These are phyloP conservation scores for Coreoperca whiteheadi DNA, from an alignment of 2,113 vertebrate species.

Conservation along the genomic window DNA sequence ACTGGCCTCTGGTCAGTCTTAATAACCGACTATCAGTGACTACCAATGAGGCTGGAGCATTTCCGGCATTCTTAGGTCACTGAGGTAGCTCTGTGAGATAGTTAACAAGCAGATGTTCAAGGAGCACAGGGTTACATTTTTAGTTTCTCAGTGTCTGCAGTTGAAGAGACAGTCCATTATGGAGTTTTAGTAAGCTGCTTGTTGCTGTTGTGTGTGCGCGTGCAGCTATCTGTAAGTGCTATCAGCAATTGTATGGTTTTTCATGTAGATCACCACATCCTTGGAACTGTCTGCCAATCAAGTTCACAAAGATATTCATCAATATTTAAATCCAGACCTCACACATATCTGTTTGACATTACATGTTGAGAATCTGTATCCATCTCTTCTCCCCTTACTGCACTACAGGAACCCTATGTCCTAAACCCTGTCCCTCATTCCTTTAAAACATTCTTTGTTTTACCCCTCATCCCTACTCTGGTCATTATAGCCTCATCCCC, in stretches of 20 bases:
- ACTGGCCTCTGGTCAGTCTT: too few species aligned
- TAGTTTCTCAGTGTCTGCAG: too few species aligned
- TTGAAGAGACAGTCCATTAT: too few species aligned
- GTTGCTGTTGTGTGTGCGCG: too few species aligned
- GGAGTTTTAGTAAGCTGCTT: too few species aligned
- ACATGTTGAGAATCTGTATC: not conserved
- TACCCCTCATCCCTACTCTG: not conserved
- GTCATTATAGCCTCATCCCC: not conserved
- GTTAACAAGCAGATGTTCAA: too few species aligned
- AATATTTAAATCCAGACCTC: not conserved
- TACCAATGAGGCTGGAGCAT: too few species aligned
- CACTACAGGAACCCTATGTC: not conserved
- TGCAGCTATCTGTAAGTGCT: too few species aligned
- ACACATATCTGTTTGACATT: constrained; percentile 4
- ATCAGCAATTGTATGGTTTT: not conserved
- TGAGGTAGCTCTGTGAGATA: too few species aligned
- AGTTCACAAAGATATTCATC: not conserved
- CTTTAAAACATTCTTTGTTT: not conserved
- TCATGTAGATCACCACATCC: not conserved
- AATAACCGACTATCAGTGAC: too few species aligned
- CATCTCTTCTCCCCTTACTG: not conserved
- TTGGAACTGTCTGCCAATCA: not conserved
- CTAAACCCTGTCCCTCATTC: not conserved
- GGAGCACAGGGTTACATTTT: too few species aligned
- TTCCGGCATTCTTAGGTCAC: too few species aligned